These are phyloP conservation scores for Chrysopa pallens DNA, from an alignment of 1,140 invertebrate genomes.

Conservation along the genomic window DNA sequence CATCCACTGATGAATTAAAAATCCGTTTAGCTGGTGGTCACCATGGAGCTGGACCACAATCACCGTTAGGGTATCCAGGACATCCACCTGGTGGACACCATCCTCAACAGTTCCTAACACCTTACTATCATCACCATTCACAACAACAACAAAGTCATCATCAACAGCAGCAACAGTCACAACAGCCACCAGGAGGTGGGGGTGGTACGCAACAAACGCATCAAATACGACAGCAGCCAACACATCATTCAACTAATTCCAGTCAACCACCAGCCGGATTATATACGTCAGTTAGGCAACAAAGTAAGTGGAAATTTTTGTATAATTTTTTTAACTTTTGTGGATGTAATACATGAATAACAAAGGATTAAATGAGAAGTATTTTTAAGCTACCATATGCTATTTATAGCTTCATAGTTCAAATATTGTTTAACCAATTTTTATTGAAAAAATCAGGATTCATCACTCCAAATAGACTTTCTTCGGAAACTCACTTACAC, in stretches of 20 bases:
- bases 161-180: slow-evolving; percentile 14
- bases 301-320: slow-evolving; percentile 7
- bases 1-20: slow-evolving; percentile 74
- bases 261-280: slow-evolving; percentile 3
- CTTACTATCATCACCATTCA: slow-evolving; percentile 10
- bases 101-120: slow-evolving; percentile 12
- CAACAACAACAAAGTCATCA: slow-evolving; percentile 12
- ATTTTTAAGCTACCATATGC: too few species aligned
- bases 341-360: too few species aligned
- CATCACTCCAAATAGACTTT: too few species aligned
- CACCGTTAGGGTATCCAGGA: background rate
- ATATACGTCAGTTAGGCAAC: slow-evolving; percentile 7
- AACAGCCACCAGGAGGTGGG: background rate
- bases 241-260: background rate
- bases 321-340: background rate
- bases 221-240: background rate
- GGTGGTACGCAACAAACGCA: background rate
- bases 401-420: too few species aligned
- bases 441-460: too few species aligned
- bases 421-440: too few species aligned
- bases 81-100: slow-evolving; percentile 2
- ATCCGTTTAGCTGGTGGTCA: slow-evolving; percentile 38
- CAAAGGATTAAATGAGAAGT: too few species aligned
- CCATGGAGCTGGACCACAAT: background rate
- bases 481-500: too few species aligned